Percentiles rank a stretch among this genome's conserved stretches.
Conservation (phyloP, 2,888 invertebrate species). For the Tipula vernalis region DNA sequence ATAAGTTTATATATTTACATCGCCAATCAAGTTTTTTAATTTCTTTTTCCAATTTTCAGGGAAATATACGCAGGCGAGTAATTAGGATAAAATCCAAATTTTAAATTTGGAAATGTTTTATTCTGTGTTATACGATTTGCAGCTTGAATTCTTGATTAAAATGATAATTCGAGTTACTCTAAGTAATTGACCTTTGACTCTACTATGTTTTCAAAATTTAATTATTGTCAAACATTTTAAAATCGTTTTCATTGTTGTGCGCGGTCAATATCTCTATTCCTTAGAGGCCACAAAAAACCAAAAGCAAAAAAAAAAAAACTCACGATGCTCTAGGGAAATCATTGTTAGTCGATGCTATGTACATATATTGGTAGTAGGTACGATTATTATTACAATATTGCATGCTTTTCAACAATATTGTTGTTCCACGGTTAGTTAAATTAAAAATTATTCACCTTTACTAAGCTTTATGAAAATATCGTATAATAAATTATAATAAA, state of each 20-base stretch:
- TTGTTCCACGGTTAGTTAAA: not conserved
- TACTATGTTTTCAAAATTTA: not conserved
- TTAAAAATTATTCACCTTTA: not conserved
- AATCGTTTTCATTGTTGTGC: not conserved
- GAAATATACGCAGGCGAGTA: too few relatives aligned
- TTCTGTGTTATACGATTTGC: too few relatives aligned
- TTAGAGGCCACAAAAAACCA: not conserved
- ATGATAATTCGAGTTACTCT: too few relatives aligned
- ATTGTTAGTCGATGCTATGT: not conserved
- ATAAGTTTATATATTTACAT: too few relatives aligned
- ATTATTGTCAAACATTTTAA: not conserved
- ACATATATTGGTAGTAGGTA: not conserved
- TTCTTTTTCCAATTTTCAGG: too few relatives aligned
- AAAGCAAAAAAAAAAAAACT: not conserved
- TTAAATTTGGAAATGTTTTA: too few relatives aligned
- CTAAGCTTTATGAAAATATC: not conserved
- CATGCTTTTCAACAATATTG: not conserved
- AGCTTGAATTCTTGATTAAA: too few relatives aligned
- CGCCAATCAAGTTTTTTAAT: too few relatives aligned
- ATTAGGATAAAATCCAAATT: too few relatives aligned
- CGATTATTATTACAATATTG: not conserved
- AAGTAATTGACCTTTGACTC: too few relatives aligned
- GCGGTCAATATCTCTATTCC: not conserved
- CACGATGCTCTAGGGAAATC: not conserved
- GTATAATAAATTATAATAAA: not conserved